Evolutionary conservation across 2,888 invertebrate genomes (phyloP).

Genomic region (Apamea monoglypha): DNA sequence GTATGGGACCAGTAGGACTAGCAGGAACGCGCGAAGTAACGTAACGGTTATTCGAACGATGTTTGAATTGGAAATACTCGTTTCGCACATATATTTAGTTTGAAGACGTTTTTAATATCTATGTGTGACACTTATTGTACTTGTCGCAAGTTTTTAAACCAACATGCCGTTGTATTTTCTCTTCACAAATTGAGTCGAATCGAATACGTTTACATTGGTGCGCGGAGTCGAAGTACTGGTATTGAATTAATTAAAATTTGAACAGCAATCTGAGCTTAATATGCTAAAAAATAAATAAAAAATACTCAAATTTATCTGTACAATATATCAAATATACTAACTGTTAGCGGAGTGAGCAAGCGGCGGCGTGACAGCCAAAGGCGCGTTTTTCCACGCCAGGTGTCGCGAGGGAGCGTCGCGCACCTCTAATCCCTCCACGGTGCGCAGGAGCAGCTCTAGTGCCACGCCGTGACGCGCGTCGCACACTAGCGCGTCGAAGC

Average conservation of each 20-base stretch:
- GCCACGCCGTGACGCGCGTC: constrained; percentile 93
- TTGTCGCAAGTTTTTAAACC: neutral
- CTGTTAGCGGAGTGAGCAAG: constrained; percentile 70
- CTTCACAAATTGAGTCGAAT: neutral
- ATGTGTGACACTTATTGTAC: neutral
- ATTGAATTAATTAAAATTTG: neutral
- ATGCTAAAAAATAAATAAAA: neutral
- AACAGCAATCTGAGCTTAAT: neutral
- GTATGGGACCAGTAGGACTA: neutral
- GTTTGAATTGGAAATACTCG: neutral
- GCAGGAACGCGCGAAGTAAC: too few species aligned
- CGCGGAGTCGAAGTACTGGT: too few species aligned
- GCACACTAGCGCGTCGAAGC: constrained; percentile 91
- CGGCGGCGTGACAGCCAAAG: constrained; percentile 66
- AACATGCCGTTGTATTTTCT: neutral
- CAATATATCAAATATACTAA: constrained; percentile 67
- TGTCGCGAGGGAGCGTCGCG: constrained; percentile 85
- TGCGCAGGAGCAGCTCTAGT: constrained; percentile 96
- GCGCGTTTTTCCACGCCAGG: constrained; percentile 71
- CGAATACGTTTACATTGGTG: neutral
- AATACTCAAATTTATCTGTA: neutral
- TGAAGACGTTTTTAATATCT: neutral
- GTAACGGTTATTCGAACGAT: neutral
- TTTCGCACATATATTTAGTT: neutral
- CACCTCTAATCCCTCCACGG: constrained; percentile 93